A percentile compares a stretch with the other conserved stretches of the same genome.
Evolutionary conservation across 2,888 invertebrate genomes (phyloP).

Genomic region (Glyphotaelius pellucidus): DNA sequence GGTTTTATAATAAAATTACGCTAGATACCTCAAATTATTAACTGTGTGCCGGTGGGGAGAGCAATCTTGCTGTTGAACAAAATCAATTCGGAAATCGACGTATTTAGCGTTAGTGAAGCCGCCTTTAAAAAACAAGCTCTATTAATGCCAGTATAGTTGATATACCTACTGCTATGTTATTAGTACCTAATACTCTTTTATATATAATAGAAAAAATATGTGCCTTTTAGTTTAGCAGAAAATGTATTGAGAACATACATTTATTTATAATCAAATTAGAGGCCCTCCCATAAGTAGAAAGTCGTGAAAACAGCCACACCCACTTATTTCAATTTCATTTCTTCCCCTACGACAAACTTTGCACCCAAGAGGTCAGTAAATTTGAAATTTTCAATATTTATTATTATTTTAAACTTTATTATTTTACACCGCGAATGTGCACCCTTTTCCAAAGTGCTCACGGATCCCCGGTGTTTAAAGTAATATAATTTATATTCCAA

Average conservation of each 20-base stretch:
- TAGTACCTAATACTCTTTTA: too few species aligned
- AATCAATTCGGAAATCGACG: too few species aligned
- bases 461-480: not conserved
- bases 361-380: not conserved
- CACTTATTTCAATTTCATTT: not conserved
- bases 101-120: too few species aligned
- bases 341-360: not conserved
- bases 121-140: too few species aligned
- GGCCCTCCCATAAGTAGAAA: not conserved
- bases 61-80: too few species aligned
- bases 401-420: not conserved
- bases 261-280: not conserved
- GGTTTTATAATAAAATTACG: too few species aligned
- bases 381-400: not conserved
- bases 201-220: not conserved
- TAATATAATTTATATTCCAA: not conserved
- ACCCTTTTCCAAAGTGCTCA: not conserved
- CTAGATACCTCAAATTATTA: too few species aligned
- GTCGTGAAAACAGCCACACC: not conserved
- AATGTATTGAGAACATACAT: not conserved
- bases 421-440: not conserved
- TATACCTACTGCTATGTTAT: too few species aligned
- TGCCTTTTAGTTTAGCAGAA: not conserved
- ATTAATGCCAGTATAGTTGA: too few species aligned
- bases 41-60: too few species aligned